Base-by-base conservation (phyloP, 2,113 vertebrate species). In the Trichechus manatus region DNA sequence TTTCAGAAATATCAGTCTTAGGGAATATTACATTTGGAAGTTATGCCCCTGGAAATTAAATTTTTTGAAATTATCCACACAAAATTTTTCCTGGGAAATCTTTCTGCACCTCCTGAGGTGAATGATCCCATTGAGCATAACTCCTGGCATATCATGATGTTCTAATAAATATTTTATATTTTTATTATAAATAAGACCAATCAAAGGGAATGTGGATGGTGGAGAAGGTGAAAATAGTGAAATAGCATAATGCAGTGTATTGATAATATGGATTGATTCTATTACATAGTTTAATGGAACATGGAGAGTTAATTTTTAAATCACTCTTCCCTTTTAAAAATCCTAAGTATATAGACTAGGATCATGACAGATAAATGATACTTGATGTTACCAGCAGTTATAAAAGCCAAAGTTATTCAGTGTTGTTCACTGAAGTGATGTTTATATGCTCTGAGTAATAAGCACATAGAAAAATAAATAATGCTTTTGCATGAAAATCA, bases 161-260 rank as follows among this genome's bases (percentile, higher is more conserved):
- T 80, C 91, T 25, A 87, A 64, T 61, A 70, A 94, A 27, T 85
- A 93, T 92, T 91, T 89, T 17, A 15, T 89, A 53, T 36, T 85
- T 91, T 91, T 83, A 68, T 64, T 78, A 75, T 77, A 72, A 66
- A 70, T 59, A 86, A 91, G 20, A 78, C 0, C 1, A 72, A 20
- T 31, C 3, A 19, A 59, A 11, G 77, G 7, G 5, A 75, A 91
- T 64, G 13, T 78, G 1, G 53, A 59, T 4, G 6, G 2, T 66
- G 2, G 15, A 89, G 5, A 94, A 80, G 10, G 5, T 78, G 4
- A 75, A 90, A 93, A 78, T 3, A 56, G 13, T 83, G 9, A 86
- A 61, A 53, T 36, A 61, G 5, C 29, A 53, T 31, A 61, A 42
- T 64, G 10, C 8, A 70, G 22, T 19, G 61, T 44, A 59, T 0